phyloP scores from a whole-genome alignment of 2,888 invertebrate species.

The Taenaris catops region DNA sequence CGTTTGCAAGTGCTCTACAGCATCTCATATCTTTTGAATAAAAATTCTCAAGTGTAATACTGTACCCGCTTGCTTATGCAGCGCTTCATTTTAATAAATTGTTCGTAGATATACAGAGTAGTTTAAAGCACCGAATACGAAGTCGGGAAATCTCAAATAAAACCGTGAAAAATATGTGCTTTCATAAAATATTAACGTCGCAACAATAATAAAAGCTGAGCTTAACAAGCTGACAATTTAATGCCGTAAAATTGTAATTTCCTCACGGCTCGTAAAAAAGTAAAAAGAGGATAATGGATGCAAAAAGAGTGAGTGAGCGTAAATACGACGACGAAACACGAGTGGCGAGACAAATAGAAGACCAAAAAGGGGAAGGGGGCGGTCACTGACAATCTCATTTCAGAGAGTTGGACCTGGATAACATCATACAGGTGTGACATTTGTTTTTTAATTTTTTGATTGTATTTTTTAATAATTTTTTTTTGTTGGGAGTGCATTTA shows the following conservation, averaged over 20 bases:
- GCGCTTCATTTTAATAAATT: conserved; percentile 18
- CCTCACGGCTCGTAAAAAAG: conserved; percentile 31
- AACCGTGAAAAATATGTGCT: conserved; percentile 1
- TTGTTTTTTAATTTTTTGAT: too few species aligned
- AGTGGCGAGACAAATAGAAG: conserved; percentile 43
- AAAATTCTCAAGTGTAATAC: conserved; percentile 53
- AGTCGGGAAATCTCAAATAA: conserved; percentile 2
- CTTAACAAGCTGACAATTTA: conserved; percentile 33
- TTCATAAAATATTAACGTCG: conserved; percentile 6
- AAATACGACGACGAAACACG: conserved; percentile 48
- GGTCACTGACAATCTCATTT: conserved; percentile 73
- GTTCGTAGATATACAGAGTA: conserved; percentile 9
- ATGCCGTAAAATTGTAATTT: conserved; percentile 48
- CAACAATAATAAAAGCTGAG: conserved; percentile 11
- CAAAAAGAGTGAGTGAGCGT: conserved; percentile 52
- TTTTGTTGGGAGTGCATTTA: too few species aligned
- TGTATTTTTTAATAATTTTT: too few species aligned
- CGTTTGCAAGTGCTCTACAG: conserved; percentile 63
- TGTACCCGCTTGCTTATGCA: conserved; percentile 30
- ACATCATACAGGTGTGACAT: too few species aligned
- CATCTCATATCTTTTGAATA: conserved; percentile 68
- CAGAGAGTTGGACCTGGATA: too few species aligned
- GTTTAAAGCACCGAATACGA: neutral
- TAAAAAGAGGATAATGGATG: conserved; percentile 49
- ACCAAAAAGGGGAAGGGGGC: conserved; percentile 31